Evolutionary conservation across 2,797 vertebrate genomes (phyloP).

Genomic region (Enteromius viviparus): DNA sequence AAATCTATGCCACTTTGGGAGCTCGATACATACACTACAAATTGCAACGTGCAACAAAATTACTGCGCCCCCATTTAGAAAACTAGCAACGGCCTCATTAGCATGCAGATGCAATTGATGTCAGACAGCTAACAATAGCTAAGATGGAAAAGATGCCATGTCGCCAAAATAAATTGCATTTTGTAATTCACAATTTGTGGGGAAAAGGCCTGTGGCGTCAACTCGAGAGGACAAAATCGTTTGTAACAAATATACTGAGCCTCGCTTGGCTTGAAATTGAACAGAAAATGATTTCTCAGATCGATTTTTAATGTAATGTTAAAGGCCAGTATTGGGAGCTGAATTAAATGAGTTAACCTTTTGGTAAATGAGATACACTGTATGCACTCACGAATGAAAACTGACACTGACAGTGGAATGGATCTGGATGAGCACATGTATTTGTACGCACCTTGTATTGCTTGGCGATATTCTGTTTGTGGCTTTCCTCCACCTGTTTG

Average conservation of each 20-base stretch:
- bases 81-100: constrained; percentile 18
- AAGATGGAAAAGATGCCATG: constrained; percentile 9
- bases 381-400: constrained; percentile 23
- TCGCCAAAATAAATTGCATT: not conserved
- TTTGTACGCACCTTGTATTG: constrained; percentile 89
- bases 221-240: constrained; percentile 15
- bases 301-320: constrained; percentile 5
- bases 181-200: constrained; percentile 4
- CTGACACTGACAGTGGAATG: constrained; percentile 22
- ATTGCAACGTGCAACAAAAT: constrained; percentile 23
- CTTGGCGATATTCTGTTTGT: constrained; percentile 89
- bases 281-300: constrained; percentile 5
- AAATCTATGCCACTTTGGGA: constrained; percentile 2
- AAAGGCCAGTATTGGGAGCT: constrained; percentile 9
- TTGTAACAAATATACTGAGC: constrained; percentile 1
- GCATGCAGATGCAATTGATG: constrained; percentile 27
- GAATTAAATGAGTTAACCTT: constrained; percentile 20
- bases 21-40: not conserved
- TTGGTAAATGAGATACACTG: constrained; percentile 25
- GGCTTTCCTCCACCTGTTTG: constrained; percentile 92
- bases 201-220: not conserved
- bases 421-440: constrained; percentile 12
- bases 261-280: not conserved
- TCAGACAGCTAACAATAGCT: constrained; percentile 21
- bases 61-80: not conserved